These are phyloP conservation scores for Orchestia grillus DNA, from an alignment of 1,140 invertebrate genomes.

Conservation along the genomic window DNA sequence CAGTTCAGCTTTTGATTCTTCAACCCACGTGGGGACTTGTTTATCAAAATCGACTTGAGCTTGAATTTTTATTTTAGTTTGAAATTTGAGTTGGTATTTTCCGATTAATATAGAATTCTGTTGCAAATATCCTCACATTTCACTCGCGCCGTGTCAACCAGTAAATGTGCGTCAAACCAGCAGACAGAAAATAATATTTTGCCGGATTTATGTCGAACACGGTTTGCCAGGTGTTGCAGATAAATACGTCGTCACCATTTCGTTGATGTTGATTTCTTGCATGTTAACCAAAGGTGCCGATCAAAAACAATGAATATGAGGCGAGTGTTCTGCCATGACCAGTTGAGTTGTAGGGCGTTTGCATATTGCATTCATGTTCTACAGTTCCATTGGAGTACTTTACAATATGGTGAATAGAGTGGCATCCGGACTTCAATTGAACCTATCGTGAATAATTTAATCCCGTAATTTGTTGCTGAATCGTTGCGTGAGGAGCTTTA, in stretches of 20 bases:
- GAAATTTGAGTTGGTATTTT: not conserved
- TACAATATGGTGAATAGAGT: not conserved
- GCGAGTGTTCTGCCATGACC: too few species aligned
- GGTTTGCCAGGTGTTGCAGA: too few species aligned
- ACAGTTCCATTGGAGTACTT: not conserved
- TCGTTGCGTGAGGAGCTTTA: not conserved
- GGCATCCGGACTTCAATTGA: not conserved
- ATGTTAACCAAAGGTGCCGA: not conserved
- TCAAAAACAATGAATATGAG: too few species aligned
- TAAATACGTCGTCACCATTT: too few species aligned
- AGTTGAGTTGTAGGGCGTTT: too few species aligned
- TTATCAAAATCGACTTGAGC: not conserved
- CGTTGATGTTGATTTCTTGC: not conserved
- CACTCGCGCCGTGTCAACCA: too few species aligned
- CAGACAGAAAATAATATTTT: too few species aligned
- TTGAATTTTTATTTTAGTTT: not conserved
- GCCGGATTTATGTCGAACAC: too few species aligned
- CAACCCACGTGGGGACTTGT: not conserved
- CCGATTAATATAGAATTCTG: too few species aligned
- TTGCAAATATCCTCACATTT: too few species aligned
- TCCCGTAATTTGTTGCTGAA: not conserved
- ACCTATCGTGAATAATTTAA: not conserved
- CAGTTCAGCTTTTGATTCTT: not conserved
- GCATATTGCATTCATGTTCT: not conserved
- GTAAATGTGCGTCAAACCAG: too few species aligned